Percentiles rank a stretch among this genome's conserved stretches.
Conservation (phyloP, 2,797 vertebrate species). For the Melanotaenia trifasciata region DNA sequence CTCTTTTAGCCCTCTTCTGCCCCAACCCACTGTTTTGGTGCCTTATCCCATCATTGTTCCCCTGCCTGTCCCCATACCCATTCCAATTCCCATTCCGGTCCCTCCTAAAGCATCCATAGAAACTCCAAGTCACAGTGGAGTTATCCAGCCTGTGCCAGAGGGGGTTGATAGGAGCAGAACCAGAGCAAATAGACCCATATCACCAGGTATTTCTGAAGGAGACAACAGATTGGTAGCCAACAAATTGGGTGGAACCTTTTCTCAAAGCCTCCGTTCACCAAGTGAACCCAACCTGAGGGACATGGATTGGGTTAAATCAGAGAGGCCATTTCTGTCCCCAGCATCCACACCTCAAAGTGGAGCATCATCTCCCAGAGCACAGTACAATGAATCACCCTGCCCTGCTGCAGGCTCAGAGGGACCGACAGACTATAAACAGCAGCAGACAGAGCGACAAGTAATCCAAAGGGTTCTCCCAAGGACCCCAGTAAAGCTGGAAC, state of each 20-base stretch:
- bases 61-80: conserved; percentile 94
- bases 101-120: conserved; percentile 88
- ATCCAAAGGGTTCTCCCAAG: conserved; percentile 92
- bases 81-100: conserved; percentile 92
- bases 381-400: conserved; percentile 87
- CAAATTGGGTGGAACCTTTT: conserved; percentile 44
- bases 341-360: conserved; percentile 68
- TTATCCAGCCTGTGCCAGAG: conserved; percentile 86
- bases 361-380: conserved; percentile 76
- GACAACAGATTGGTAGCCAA: conserved; percentile 58
- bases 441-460: conserved; percentile 88
- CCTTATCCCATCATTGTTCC: conserved; percentile 97
- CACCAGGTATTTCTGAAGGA: conserved; percentile 57
- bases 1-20: conserved; percentile 92
- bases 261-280: conserved; percentile 54
- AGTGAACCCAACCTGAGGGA: conserved; percentile 65
- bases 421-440: conserved; percentile 91
- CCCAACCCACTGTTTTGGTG: conserved; percentile 93
- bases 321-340: conserved; percentile 75
- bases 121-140: conserved; percentile 88
- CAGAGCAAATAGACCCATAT: conserved; percentile 47
- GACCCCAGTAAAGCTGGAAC: conserved; percentile 89
- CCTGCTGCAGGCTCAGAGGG: conserved; percentile 83
- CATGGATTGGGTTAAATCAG: conserved; percentile 78
- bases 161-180: conserved; percentile 66